phyloP scores from a whole-genome alignment of 2,888 invertebrate genomes.

The Pachliopta kotzebuea region DNA sequence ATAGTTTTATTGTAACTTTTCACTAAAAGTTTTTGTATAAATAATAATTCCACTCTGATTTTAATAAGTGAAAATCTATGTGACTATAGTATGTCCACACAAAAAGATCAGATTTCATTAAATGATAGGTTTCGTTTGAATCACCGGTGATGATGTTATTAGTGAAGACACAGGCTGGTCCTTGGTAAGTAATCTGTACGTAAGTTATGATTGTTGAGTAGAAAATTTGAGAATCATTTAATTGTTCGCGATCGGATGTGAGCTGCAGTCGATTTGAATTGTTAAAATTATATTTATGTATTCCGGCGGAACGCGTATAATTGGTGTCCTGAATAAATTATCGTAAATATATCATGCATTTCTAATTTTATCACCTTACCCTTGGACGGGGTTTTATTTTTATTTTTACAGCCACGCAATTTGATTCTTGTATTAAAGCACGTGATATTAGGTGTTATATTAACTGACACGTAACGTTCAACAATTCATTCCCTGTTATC shows the following conservation, averaged over 20 bases:
- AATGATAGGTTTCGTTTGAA: constrained; percentile 1
- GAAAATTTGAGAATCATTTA: constrained; percentile 40
- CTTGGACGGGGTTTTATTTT: no score
- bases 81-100: background rate
- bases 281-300: constrained; percentile 73
- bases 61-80: background rate
- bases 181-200: constrained; percentile 51
- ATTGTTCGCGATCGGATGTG: constrained; percentile 45
- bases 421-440: no score
- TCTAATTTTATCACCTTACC: constrained; percentile 32
- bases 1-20: constrained; percentile 4
- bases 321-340: constrained; percentile 79
- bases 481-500: no score
- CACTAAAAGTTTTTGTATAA: background rate
- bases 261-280: constrained; percentile 67
- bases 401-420: no score
- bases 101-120: background rate
- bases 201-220: constrained; percentile 33
- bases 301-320: constrained; percentile 74
- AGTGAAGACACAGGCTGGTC: constrained; percentile 60
- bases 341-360: constrained; percentile 51
- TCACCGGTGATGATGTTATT: background rate
- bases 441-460: no score
- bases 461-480: no score
- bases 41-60: background rate